Evolutionary conservation across 2,888 invertebrate species (phyloP).

Genomic region (Orthosia gothica): DNA sequence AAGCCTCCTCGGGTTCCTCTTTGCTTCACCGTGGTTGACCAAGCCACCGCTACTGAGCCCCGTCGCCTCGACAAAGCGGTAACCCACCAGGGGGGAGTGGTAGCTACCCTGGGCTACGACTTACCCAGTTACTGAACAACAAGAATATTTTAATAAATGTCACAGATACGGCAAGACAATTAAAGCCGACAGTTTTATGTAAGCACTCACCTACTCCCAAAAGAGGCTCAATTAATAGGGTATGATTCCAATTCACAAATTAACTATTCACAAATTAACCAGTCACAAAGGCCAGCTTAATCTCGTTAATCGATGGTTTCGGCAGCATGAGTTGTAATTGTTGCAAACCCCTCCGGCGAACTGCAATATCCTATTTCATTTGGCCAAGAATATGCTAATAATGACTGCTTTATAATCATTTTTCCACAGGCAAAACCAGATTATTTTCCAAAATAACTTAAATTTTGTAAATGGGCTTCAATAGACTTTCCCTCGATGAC

Average conservation of each 20-base stretch:
- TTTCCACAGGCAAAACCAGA: neutral
- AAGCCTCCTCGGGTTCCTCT: no score
- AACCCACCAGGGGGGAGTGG: no score
- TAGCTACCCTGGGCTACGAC: neutral
- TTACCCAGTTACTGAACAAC: neutral
- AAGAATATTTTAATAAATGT: neutral
- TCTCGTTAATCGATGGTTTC: constrained; percentile 26
- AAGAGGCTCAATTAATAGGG: neutral
- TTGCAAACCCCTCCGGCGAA: neutral
- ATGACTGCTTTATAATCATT: neutral
- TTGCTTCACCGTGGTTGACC: no score
- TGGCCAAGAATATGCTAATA: neutral
- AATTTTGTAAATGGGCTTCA: neutral
- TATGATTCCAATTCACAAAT: neutral
- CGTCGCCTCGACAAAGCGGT: no score
- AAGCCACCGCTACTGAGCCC: no score
- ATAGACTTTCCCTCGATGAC: neutral
- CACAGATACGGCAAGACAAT: neutral
- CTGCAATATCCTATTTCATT: neutral
- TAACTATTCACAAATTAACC: constrained; percentile 4
- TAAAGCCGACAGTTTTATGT: neutral
- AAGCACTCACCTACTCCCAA: constrained; percentile 4
- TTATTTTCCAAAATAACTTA: neutral
- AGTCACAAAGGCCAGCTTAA: neutral
- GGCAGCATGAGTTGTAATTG: neutral